Evolutionary conservation across 2,797 vertebrate species (phyloP).

Genomic region (Anniella stebbinsi): DNA sequence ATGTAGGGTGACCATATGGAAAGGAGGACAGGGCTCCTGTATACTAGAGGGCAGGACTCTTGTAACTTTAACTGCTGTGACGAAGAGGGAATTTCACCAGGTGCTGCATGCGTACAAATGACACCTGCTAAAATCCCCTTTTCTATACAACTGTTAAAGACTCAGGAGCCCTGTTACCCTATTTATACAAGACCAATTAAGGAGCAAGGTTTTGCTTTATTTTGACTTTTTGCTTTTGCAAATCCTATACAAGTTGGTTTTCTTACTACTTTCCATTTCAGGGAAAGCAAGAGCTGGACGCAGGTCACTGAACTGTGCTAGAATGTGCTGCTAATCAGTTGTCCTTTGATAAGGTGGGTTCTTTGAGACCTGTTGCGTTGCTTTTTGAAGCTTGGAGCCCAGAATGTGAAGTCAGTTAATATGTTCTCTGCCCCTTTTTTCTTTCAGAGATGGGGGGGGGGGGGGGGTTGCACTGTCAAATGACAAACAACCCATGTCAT

Average conservation of each 20-base stretch:
- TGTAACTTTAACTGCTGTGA: too few species aligned
- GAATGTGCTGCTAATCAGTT: background rate
- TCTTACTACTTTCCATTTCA: background rate
- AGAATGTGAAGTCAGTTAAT: background rate
- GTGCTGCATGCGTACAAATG: too few species aligned
- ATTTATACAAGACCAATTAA: too few species aligned
- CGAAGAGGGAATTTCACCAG: too few species aligned
- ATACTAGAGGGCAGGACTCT: too few species aligned
- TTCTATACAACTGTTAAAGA: too few species aligned
- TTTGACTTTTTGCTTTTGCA: background rate
- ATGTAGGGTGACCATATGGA: background rate
- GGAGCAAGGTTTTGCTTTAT: background rate
- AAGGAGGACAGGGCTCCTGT: too few species aligned
- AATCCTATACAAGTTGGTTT: background rate
- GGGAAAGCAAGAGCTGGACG: background rate
- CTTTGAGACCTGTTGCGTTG: background rate
- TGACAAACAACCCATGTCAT: background rate
- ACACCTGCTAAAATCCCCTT: too few species aligned
- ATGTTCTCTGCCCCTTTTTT: background rate
- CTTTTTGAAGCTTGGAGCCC: background rate
- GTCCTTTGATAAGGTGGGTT: background rate
- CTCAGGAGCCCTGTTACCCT: too few species aligned
- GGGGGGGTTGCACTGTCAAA: too few species aligned
- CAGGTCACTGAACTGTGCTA: background rate
- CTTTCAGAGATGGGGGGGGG: too few species aligned